Evolutionary conservation across 2,888 invertebrate species (phyloP).

Genomic region (Maniola hyperantus): DNA sequence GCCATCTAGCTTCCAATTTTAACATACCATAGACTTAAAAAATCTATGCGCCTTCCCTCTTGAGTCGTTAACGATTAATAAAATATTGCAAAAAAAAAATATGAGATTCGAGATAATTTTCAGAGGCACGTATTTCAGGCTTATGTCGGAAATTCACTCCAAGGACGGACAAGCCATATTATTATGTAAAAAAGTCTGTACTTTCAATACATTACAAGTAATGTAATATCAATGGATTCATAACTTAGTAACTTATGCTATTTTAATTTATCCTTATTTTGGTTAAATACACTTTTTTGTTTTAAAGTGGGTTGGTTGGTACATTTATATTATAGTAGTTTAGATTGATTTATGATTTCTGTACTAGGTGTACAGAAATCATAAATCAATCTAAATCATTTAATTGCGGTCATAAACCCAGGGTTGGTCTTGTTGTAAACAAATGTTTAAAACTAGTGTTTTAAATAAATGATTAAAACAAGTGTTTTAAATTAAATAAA

Average conservation of each 20-base stretch:
- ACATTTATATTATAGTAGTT: background rate
- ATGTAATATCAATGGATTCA: slow-evolving; percentile 19
- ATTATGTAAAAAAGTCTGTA: slow-evolving; percentile 39
- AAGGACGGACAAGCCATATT: slow-evolving; percentile 73
- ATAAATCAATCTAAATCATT: background rate
- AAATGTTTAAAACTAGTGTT: too few relatives aligned
- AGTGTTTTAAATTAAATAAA: too few relatives aligned
- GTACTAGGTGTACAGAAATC: background rate
- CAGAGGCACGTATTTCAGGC: slow-evolving; percentile 76
- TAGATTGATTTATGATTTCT: too few relatives aligned
- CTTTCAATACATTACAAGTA: slow-evolving; percentile 10
- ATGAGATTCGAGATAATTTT: slow-evolving; percentile 57
- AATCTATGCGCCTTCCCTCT: slow-evolving; percentile 30
- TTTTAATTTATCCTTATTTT: slow-evolving; percentile 15
- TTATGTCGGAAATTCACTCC: slow-evolving; percentile 60
- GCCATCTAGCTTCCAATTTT: slow-evolving; percentile 35
- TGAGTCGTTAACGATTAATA: slow-evolving; percentile 36
- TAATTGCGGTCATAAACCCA: too few relatives aligned
- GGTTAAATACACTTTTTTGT: slow-evolving; percentile 7
- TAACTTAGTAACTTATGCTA: slow-evolving; percentile 17
- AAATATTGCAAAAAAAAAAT: slow-evolving; percentile 52
- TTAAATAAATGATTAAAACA: too few relatives aligned
- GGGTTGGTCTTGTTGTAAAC: too few relatives aligned
- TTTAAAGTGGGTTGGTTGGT: background rate
- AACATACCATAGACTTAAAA: slow-evolving; percentile 28